These are phyloP conservation scores for Lobophora halterata DNA, from an alignment of 2,888 invertebrate genomes.

Conservation along the genomic window DNA sequence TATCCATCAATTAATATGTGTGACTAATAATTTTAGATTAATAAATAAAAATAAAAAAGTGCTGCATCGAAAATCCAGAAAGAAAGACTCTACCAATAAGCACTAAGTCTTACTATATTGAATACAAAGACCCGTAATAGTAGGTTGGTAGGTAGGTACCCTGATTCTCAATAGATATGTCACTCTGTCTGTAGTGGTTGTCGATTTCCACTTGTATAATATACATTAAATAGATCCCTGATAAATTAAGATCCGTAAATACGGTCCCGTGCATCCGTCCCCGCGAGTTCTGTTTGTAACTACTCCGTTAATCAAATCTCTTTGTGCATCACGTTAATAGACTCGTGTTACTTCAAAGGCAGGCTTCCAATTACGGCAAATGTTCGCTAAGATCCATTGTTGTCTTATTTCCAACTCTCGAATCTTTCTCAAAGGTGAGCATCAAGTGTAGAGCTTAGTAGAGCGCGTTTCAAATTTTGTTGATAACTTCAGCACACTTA, in stretches of 20 bases:
- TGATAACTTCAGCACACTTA: constrained; percentile 11
- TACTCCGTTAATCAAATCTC: constrained; percentile 39
- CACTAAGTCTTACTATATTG: no score
- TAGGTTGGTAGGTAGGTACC: no score
- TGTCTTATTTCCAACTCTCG: constrained; percentile 40
- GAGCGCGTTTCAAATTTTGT: constrained; percentile 15
- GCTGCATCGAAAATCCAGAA: no score
- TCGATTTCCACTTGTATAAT: not conserved
- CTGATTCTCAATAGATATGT: no score
- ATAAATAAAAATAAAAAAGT: no score
- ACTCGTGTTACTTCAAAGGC: constrained; percentile 38
- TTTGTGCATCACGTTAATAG: constrained; percentile 36
- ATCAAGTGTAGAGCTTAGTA: constrained; percentile 32
- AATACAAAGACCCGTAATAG: no score
- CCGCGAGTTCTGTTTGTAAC: constrained; percentile 15
- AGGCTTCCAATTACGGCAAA: constrained; percentile 32
- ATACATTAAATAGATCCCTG: not conserved
- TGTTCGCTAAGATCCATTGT: constrained; percentile 44
- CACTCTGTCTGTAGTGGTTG: no score
- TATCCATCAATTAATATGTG: no score
- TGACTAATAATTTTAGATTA: no score
- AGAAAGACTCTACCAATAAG: no score
- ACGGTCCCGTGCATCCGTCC: constrained; percentile 4
- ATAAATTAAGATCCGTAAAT: not conserved
- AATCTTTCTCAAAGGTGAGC: constrained; percentile 38